Conservation (phyloP, 2,113 vertebrate species). For the Notechis scutatus region DNA sequence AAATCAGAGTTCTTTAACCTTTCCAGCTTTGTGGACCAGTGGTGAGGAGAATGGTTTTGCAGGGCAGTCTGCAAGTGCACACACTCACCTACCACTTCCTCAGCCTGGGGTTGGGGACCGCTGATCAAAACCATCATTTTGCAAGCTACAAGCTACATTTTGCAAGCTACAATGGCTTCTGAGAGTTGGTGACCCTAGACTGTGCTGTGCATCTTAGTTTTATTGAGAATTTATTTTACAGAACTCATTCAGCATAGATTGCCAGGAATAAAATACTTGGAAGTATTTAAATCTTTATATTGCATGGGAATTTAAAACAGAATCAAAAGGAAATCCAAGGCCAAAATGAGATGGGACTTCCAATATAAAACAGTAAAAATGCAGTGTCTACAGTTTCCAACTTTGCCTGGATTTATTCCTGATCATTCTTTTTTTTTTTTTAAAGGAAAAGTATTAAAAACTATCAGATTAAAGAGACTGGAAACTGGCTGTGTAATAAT, state of each 20-base stretch:
- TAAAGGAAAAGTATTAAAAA: constrained; percentile 4
- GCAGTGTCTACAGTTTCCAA: not conserved
- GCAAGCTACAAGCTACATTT: not conserved
- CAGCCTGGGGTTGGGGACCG: no score
- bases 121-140: no score
- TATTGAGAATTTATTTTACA: not conserved
- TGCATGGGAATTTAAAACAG: not conserved
- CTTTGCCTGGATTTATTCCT: not conserved
- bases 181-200: not conserved
- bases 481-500: not conserved
- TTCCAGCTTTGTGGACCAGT: no score
- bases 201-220: not conserved
- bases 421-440: not conserved
- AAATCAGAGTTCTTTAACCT: not conserved
- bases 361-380: not conserved
- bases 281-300: not conserved
- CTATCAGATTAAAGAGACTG: constrained; percentile 20
- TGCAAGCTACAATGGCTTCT: not conserved
- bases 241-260: not conserved
- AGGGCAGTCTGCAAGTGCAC: not conserved
- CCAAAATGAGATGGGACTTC: not conserved
- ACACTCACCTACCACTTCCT: no score
- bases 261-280: not conserved
- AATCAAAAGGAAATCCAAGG: not conserved
- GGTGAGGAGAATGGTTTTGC: no score